phyloP scores from a whole-genome alignment of 2,113 vertebrate species.

The Megaceryle torquata region DNA sequence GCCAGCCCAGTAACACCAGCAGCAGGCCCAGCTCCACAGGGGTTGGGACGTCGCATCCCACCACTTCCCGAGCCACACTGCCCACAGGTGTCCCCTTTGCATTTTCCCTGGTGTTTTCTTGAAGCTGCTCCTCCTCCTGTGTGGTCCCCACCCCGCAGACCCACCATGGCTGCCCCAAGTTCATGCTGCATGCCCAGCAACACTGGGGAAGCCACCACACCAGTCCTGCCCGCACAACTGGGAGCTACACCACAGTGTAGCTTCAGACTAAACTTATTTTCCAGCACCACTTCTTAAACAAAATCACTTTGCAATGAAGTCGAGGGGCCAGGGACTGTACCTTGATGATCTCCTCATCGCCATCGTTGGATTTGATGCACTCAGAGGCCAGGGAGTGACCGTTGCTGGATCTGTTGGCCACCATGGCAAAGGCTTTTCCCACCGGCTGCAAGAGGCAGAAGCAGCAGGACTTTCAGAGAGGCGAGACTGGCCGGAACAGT shows the following conservation, averaged over 20 bases:
- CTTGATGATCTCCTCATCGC: conserved; percentile 92
- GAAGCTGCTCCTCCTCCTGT: neutral
- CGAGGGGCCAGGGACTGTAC: conserved; percentile 28
- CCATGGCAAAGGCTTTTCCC: conserved; percentile 84
- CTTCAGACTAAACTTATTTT: neutral
- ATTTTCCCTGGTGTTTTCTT: fast-evolving
- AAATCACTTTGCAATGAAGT: neutral
- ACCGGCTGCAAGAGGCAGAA: conserved; percentile 71
- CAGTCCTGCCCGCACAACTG: fast-evolving
- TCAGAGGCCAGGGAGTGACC: conserved; percentile 75
- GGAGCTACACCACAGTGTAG: neutral
- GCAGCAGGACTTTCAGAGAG: neutral
- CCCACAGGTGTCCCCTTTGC: neutral
- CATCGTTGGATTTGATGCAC: conserved; percentile 82
- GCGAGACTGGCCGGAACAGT: neutral
- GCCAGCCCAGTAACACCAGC: neutral
- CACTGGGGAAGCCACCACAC: neutral
- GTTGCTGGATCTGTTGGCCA: conserved; percentile 73
- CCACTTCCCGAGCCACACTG: fast-evolving
- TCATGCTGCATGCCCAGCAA: fast-evolving
- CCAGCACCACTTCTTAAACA: neutral
- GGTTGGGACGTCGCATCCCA: fast-evolving
- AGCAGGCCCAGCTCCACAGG: neutral
- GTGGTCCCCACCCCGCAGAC: neutral
- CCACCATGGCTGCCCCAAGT: neutral